Conservation (phyloP, 2,888 invertebrate genomes). For the Craniophora ligustri region DNA sequence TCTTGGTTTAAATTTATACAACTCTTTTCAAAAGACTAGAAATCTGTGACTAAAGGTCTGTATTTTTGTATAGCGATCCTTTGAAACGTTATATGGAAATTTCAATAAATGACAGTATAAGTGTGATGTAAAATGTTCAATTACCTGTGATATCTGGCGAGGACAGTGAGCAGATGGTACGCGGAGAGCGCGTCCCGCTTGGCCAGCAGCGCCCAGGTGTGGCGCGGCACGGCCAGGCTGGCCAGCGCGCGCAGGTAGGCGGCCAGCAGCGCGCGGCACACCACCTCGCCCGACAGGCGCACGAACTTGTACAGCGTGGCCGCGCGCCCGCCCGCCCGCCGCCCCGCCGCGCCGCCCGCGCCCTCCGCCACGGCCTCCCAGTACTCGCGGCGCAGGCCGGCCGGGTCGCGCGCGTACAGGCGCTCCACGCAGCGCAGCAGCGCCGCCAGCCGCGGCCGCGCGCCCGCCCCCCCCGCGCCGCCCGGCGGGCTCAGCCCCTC, state of each 20-base stretch:
- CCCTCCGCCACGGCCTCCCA: conserved; percentile 90
- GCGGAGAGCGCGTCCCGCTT: conserved; percentile 78
- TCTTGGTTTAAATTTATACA: too few relatives aligned
- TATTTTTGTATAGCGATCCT: too few relatives aligned
- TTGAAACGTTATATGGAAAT: too few relatives aligned
- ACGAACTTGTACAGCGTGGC: conserved; percentile 97
- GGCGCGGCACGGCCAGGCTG: conserved; percentile 92
- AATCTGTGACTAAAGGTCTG: too few relatives aligned
- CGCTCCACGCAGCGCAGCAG: conserved; percentile 93
- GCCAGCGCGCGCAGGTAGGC: conserved; percentile 96
- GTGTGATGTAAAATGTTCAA: too few relatives aligned
- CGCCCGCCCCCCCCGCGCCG: conserved; percentile 55
- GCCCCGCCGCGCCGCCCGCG: conserved; percentile 64
- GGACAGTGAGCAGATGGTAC: conserved; percentile 87
- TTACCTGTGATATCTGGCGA: conserved; percentile 91
- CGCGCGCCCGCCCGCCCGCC: conserved; percentile 87
- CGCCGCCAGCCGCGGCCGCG: conserved; percentile 94
- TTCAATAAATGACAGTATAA: too few relatives aligned
- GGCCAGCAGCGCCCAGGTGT: conserved; percentile 90
- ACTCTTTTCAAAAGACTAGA: too few relatives aligned
- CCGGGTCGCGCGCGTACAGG: conserved; percentile 93
- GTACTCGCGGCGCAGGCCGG: conserved; percentile 93
- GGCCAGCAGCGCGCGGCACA: conserved; percentile 94
- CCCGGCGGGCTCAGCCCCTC: conserved; percentile 94
- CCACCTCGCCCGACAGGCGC: conserved; percentile 94